phyloP scores from a whole-genome alignment of 1,140 invertebrate genomes.

The Sinella curviseta region DNA sequence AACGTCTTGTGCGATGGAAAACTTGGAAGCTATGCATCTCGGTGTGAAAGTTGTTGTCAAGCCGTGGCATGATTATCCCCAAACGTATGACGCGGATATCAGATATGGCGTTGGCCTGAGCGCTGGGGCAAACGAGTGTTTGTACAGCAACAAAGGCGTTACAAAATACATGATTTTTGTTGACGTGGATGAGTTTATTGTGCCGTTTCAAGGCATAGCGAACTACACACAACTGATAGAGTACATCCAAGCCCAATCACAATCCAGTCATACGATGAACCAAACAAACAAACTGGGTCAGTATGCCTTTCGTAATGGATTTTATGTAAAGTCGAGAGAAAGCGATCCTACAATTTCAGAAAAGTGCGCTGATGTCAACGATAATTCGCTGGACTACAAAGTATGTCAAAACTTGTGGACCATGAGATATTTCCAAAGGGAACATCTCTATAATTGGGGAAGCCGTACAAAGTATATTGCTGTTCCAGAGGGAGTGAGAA shows the following conservation, averaged over 20 bases:
- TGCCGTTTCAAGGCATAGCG: slow-evolving; percentile 71
- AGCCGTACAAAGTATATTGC: not conserved
- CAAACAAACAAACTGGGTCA: not conserved
- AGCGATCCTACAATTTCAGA: not conserved
- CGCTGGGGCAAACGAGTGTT: slow-evolving; percentile 87
- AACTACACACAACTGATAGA: slow-evolving; percentile 40
- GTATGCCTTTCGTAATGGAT: not conserved
- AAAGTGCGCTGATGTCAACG: too few relatives aligned
- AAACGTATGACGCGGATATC: slow-evolving; percentile 83
- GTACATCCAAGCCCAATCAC: not conserved
- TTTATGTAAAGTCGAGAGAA: not conserved
- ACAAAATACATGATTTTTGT: slow-evolving; percentile 75
- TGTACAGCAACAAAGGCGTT: slow-evolving; percentile 77
- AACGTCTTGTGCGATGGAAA: not conserved
- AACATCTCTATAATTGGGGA: not conserved
- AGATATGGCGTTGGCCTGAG: slow-evolving; percentile 68
- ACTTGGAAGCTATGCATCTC: not conserved
- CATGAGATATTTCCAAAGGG: not conserved
- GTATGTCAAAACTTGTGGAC: not conserved
- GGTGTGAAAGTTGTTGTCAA: slow-evolving; percentile 72
- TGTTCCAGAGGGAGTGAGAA: not conserved
- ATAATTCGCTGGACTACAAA: too few relatives aligned
- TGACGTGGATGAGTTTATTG: slow-evolving; percentile 87
- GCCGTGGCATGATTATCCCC: slow-evolving; percentile 84
- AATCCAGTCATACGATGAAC: not conserved